phyloP scores from a whole-genome alignment of 1,140 invertebrate species.

The Penaeus japonicus region DNA sequence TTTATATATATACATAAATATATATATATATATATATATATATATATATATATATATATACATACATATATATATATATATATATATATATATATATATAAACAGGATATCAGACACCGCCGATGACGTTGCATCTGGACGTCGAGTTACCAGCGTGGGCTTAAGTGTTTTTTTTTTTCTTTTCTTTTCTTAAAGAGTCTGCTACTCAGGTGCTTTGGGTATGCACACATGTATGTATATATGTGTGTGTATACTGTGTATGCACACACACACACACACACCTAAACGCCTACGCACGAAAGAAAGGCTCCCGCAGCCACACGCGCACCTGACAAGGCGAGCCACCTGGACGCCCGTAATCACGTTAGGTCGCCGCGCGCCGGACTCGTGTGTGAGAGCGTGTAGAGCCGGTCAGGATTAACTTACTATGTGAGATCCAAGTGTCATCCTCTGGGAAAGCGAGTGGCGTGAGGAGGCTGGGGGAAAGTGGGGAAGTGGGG shows the following conservation, averaged over 20 bases:
- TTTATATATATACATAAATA: not conserved
- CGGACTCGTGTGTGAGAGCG: no score
- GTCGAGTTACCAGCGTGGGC: no score
- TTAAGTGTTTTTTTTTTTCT: no score
- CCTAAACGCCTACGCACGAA: not conserved
- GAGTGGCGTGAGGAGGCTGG: no score
- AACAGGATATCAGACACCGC: no score
- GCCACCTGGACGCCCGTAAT: no score
- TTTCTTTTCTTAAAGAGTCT: not conserved
- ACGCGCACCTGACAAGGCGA: no score
- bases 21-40: not conserved
- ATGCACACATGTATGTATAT: not conserved
- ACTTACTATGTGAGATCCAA: not conserved
- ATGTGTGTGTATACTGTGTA: not conserved
- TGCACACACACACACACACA: not conserved
- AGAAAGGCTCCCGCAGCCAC: not conserved
- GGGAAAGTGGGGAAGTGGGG: not conserved
- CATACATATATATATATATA: not conserved
- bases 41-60: not conserved
- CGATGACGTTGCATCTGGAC: no score
- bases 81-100: not conserved
- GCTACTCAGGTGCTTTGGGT: not conserved
- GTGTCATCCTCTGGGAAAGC: no score
- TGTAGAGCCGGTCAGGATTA: no score
- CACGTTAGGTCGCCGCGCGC: no score